Percentiles rank a stretch among this genome's conserved stretches.
These are phyloP conservation scores for Cydia pomonella DNA, from an alignment of 1,140 invertebrate genomes.

Conservation along the genomic window DNA sequence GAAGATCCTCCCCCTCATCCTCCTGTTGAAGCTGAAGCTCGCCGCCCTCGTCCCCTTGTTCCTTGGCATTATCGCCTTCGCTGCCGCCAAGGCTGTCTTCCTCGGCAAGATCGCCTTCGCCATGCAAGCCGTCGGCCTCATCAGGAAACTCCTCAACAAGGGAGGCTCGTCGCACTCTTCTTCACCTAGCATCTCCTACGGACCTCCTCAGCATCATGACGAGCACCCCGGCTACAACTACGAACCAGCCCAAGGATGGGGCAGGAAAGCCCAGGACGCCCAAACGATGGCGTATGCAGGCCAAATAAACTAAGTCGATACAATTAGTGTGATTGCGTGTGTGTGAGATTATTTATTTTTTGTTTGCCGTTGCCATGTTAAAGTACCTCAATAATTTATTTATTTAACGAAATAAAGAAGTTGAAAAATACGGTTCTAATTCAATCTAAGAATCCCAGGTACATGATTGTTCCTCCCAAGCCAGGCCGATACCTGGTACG, in stretches of 20 bases:
- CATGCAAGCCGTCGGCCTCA: slow-evolving; percentile 85
- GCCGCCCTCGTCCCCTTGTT: slow-evolving; percentile 88
- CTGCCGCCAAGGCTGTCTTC: slow-evolving; percentile 91
- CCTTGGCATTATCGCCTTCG: slow-evolving; percentile 87
- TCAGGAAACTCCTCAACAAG: slow-evolving; percentile 85
- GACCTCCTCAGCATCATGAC: slow-evolving; percentile 57
- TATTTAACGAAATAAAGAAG: slow-evolving; percentile 45
- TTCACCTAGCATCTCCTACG: slow-evolving; percentile 42
- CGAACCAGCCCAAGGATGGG: slow-evolving; percentile 79
- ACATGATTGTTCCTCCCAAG: slow-evolving; percentile 1
- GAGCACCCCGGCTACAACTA: slow-evolving; percentile 72
- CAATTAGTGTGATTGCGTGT: slow-evolving; percentile 45
- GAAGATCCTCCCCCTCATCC: slow-evolving; percentile 87
- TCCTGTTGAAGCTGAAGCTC: slow-evolving; percentile 89
- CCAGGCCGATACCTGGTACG: too few relatives aligned
- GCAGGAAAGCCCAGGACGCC: slow-evolving; percentile 79
- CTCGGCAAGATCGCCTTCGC: slow-evolving; percentile 90
- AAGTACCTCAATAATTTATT: slow-evolving; percentile 68
- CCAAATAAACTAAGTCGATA: slow-evolving; percentile 62
- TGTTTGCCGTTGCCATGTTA: slow-evolving; percentile 50
- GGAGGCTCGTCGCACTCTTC: slow-evolving; percentile 41
- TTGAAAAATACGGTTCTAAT: slow-evolving; percentile 38
- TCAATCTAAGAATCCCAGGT: slow-evolving; percentile 15
- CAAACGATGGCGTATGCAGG: slow-evolving; percentile 84
- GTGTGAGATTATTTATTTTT: slow-evolving; percentile 46